phyloP scores from a whole-genome alignment of 2,888 invertebrate genomes.

The Erebia aethiops region DNA sequence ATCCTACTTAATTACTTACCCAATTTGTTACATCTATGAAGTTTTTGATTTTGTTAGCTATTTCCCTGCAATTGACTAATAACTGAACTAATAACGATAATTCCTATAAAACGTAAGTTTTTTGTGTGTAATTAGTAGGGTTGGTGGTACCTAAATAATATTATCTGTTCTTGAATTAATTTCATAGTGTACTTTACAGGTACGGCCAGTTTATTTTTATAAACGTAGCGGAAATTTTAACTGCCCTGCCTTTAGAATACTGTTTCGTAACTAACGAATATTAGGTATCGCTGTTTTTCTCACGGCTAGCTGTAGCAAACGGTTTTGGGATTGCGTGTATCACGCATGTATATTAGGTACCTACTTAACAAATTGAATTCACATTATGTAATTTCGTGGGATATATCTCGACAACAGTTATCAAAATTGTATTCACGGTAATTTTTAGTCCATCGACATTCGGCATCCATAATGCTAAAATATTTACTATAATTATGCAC shows the following conservation, averaged over 20 bases:
- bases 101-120: no score
- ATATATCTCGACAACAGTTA: constrained; percentile 6
- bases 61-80: no score
- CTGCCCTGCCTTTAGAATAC: not conserved
- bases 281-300: constrained; percentile 15
- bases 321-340: constrained; percentile 20
- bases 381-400: constrained; percentile 9
- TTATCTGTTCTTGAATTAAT: no score
- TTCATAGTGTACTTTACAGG: not conserved
- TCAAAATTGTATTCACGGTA: not conserved
- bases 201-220: not conserved
- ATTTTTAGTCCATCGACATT: not conserved
- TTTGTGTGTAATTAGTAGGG: no score
- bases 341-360: constrained; percentile 6
- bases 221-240: not conserved
- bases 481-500: no score
- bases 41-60: no score
- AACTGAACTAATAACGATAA: no score
- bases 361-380: constrained; percentile 7
- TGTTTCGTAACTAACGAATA: constrained; percentile 4
- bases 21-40: no score
- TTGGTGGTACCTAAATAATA: no score
- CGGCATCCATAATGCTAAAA: no score
- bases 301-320: constrained; percentile 14
- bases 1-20: no score